phyloP scores from a whole-genome alignment of 2,113 vertebrate genomes.

The Erpornis zantholeuca region DNA sequence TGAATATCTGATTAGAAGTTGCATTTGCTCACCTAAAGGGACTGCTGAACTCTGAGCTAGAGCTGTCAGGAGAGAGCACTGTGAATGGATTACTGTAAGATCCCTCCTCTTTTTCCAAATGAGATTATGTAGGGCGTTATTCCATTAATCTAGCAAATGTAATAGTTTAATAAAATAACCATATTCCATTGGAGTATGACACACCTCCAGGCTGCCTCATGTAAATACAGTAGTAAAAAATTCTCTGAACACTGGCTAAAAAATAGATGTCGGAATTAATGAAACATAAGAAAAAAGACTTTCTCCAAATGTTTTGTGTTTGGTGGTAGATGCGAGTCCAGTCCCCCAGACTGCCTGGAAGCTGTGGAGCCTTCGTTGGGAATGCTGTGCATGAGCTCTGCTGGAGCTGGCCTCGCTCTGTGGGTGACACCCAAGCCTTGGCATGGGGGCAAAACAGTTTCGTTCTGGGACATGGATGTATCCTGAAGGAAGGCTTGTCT shows the following conservation, averaged over 20 bases:
- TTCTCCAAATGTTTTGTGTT: neutral
- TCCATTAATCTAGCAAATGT: neutral
- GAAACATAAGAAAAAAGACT: neutral
- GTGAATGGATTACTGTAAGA: neutral
- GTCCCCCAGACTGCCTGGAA: neutral
- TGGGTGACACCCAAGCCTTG: neutral
- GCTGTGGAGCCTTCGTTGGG: accelerated
- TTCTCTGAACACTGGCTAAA: neutral
- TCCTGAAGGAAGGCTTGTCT: neutral
- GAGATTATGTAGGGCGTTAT: neutral
- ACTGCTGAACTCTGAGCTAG: neutral
- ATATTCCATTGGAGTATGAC: neutral
- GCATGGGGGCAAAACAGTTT: neutral
- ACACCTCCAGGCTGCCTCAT: neutral
- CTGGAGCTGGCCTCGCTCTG: accelerated
- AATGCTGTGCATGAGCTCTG: neutral
- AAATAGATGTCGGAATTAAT: neutral
- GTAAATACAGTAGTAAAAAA: neutral
- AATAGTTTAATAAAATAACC: neutral
- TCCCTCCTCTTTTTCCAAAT: neutral
- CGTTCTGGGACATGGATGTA: neutral
- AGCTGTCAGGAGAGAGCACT: neutral
- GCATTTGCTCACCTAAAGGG: neutral
- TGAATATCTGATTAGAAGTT: neutral
- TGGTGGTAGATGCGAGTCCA: neutral